Percentiles rank a stretch among this genome's conserved stretches.
These are phyloP conservation scores for Cosmia trapezina DNA, from an alignment of 2,888 invertebrate genomes.

Conservation along the genomic window DNA sequence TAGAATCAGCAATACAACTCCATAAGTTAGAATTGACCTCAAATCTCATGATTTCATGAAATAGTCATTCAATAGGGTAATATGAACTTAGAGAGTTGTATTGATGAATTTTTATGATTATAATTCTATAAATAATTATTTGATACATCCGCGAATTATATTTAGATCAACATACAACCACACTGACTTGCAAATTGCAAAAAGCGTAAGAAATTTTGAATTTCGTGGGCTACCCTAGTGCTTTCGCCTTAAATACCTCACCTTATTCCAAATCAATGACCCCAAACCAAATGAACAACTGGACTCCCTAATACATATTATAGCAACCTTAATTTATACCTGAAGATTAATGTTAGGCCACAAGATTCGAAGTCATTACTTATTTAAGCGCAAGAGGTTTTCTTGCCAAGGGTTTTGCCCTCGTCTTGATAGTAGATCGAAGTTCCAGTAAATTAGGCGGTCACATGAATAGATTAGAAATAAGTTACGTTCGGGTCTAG, in stretches of 20 bases:
- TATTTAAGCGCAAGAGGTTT: conserved; percentile 59
- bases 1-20: too few relatives aligned
- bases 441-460: conserved; percentile 59
- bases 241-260: not conserved
- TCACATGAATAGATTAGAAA: conserved; percentile 62
- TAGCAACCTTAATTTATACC: conserved; percentile 10
- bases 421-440: conserved; percentile 50
- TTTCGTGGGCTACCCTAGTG: too few relatives aligned
- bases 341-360: conserved; percentile 48
- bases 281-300: conserved; percentile 25
- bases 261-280: conserved; percentile 1
- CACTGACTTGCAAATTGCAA: too few relatives aligned
- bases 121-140: too few relatives aligned
- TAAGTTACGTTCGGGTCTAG: conserved; percentile 45
- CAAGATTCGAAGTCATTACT: conserved; percentile 55
- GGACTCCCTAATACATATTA: conserved; percentile 12
- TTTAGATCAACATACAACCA: too few relatives aligned
- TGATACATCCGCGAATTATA: too few relatives aligned
- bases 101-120: too few relatives aligned
- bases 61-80: too few relatives aligned
- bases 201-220: too few relatives aligned
- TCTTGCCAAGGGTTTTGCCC: conserved; percentile 35
- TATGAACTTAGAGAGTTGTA: too few relatives aligned
- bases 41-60: too few relatives aligned
- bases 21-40: too few relatives aligned